Evolutionary conservation across 2,888 invertebrate species (phyloP).

Genomic region (Euproctis similis): DNA sequence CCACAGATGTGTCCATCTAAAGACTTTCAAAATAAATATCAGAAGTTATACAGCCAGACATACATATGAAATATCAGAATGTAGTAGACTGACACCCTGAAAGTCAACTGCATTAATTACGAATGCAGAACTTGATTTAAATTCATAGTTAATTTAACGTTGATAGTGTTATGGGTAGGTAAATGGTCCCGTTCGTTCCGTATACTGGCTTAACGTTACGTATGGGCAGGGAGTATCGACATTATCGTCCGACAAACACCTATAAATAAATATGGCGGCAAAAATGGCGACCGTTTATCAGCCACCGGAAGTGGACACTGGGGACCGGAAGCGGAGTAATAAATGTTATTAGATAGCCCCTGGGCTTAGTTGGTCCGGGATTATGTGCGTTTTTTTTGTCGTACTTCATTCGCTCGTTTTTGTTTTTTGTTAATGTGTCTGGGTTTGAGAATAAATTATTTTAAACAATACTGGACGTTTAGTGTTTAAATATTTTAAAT

Average conservation of each 20-base stretch:
- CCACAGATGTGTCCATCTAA: too few species aligned
- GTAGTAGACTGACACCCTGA: too few species aligned
- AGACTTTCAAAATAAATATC: too few species aligned
- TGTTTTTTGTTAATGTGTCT: constrained; percentile 74
- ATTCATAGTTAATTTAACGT: constrained; percentile 23
- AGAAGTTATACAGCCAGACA: too few species aligned
- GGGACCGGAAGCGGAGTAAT: constrained; percentile 68
- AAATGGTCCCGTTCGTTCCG: constrained; percentile 27
- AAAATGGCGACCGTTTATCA: constrained; percentile 76
- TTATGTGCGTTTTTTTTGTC: constrained; percentile 54
- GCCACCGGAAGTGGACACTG: constrained; percentile 70
- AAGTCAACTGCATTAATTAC: constrained; percentile 1
- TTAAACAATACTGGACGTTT: constrained; percentile 38
- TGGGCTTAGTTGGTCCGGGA: constrained; percentile 66
- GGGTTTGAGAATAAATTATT: constrained; percentile 64
- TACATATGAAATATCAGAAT: too few species aligned
- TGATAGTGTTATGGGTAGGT: constrained; percentile 12
- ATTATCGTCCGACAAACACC: constrained; percentile 63
- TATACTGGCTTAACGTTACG: constrained; percentile 35
- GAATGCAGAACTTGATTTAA: constrained; percentile 1
- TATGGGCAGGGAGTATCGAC: constrained; percentile 54
- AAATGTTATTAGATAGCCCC: constrained; percentile 76
- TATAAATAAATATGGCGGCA: constrained; percentile 76
- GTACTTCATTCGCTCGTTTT: constrained; percentile 52
- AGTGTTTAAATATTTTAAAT: constrained; percentile 6